Evolutionary conservation across 1,140 invertebrate genomes (phyloP), one percentile per base, ranked within the genome.

Genomic region (Drosophila seguyi): DNA sequence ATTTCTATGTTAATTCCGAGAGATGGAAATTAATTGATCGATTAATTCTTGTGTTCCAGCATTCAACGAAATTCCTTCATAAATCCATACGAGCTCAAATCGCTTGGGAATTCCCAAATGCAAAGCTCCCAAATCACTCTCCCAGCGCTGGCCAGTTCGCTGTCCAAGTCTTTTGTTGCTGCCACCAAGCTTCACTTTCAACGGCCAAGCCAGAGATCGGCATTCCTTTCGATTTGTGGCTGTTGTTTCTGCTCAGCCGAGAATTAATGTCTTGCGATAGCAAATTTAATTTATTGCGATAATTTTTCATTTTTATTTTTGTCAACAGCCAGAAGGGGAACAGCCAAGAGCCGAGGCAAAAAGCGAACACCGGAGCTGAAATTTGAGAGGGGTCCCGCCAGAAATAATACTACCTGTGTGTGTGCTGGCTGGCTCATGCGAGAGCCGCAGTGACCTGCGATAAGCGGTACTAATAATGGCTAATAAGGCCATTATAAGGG

Each of bases 221-320:
- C 83, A 85, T 85, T 84, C 77, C 81, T 81, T 81, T 81, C 77
- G 75, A 73, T 81, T 63, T 79, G 68, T 71, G 73, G 41, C 39
- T 65, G 79, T 48, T 75, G 65, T 61, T 44, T 39, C 62, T 61
- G 73, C 72, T 88, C 76, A 80, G 67, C 85, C 57, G 65, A 85
- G 85, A 88, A 88, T 90, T 88, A 88, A 88, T 88, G 85, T 77
- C 69, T 81, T 90, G 85, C 85, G 85, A 88, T 88, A 88, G 81
- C 85, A 88, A 88, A 88, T 88, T 88, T 88, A 88, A 88, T 88
- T 88, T 88, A 88, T 88, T 88, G 82, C 85, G 84, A 90, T 88
- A 88, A 88, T 88, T 88, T 88, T 90, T 90, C 77, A 90, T 88
- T 88, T 90, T 88, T 79, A 85, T 88, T 88, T 88, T 88, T 88